Base-by-base conservation (phyloP, 2,888 invertebrate genomes). In the Phortica magna region DNA sequence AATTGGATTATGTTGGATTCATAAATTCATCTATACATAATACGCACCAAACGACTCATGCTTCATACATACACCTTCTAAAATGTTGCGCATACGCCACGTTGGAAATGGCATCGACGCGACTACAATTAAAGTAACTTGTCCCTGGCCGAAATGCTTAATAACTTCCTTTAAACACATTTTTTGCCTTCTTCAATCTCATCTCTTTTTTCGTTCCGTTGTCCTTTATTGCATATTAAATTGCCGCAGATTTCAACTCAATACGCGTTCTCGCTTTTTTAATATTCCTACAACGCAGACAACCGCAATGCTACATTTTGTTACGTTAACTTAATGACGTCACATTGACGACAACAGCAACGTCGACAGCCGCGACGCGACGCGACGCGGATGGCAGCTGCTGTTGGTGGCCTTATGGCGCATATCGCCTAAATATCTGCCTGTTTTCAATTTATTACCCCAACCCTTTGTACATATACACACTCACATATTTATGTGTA, bases 281-380 rank as follows among this genome's bases (percentile, higher is more conserved):
- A 67, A 14, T 41, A n/a, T 67, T 67, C 67, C 4, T 42, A 19
- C 61, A 42, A 42, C 19, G 68, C 48, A 39, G 10, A 22, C 48
- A 39, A 68, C 68, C 68, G 68, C 68, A 68, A 43, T 68, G 48
- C 68, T 19, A 68, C 68, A 48, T 22, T 68, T 68, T 68, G 7
- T 19, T n/a, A 68, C 48, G 68, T 68, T 68, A 68, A 68, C 42
- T 17, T 43, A 43, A 43, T 68, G 68, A 68, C 68, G 68, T 68
- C 68, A 68, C 68, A 68, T 68, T 61, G 61, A 22, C 19, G 48
- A 6, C 48, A 9, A 14, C 3, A 12, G 3, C 48, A 48, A 77
- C 59, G 73, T 77, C 75, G 82, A 80, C 80, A 79, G 79, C 84
- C 84, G 83, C 84, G 86, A 84, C 84, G 79, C 77, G 82, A 72